phyloP scores from a whole-genome alignment of 2,113 vertebrate genomes.

The Piprites chloris region DNA sequence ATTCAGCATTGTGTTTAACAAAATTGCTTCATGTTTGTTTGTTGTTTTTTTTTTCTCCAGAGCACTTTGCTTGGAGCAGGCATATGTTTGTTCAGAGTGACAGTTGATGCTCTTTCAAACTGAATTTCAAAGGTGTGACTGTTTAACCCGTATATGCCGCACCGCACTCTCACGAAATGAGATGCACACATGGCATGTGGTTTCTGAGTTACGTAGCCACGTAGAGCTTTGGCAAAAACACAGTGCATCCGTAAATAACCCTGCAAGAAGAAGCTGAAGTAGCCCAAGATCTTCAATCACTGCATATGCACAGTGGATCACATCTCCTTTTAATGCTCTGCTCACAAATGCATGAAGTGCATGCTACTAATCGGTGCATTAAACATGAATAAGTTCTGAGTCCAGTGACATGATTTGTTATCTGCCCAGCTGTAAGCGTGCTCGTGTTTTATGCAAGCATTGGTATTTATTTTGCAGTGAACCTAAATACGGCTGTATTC shows the following conservation, averaged over 20 bases:
- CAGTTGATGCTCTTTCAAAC: slow-evolving; percentile 55
- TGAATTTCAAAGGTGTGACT: slow-evolving; percentile 53
- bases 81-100: slow-evolving; percentile 55
- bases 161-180: not conserved
- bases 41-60: slow-evolving; percentile 31
- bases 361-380: not conserved
- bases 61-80: slow-evolving; percentile 64
- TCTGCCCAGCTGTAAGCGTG: not conserved
- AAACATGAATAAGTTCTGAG: not conserved
- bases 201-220: not conserved
- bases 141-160: not conserved
- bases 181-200: not conserved
- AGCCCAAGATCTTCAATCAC: not conserved
- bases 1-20: slow-evolving; percentile 12
- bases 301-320: not conserved
- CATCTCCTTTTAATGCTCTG: not conserved
- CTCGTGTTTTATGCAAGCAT: not conserved
- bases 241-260: not conserved
- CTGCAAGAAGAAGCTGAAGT: not conserved
- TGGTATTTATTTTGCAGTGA: not conserved
- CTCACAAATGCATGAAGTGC: slow-evolving; percentile 59
- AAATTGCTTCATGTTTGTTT: slow-evolving; percentile 43
- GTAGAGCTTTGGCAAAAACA: not conserved
- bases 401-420: not conserved
- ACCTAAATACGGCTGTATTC: not conserved